These are phyloP conservation scores for Holothuria leucospilota DNA, from an alignment of 53 echinoderm and acorn worm species.

Conservation along the genomic window DNA sequence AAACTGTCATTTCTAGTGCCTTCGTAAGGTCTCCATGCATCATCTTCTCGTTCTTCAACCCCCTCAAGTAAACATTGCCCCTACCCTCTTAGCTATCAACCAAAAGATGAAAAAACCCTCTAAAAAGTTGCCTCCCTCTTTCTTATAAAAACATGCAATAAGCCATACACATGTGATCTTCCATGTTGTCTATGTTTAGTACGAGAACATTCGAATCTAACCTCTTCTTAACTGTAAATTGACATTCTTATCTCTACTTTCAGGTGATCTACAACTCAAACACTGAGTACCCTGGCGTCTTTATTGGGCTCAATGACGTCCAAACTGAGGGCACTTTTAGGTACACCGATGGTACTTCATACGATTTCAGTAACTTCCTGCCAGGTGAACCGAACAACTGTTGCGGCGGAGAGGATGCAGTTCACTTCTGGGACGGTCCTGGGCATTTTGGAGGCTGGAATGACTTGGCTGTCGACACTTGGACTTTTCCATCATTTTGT, in stretches of 20 bases:
- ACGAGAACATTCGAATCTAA: no score
- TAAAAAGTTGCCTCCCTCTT: no score
- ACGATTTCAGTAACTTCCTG: background rate
- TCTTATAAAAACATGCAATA: no score
- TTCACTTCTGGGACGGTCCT: background rate
- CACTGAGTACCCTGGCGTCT: background rate
- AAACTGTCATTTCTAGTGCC: no score
- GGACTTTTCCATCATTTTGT: constrained; percentile 8
- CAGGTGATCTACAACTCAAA: background rate
- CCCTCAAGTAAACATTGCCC: no score
- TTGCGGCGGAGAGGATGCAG: constrained; percentile 15
- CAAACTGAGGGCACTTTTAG: background rate
- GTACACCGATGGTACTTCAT: background rate
- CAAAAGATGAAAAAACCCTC: no score
- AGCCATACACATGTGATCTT: no score
- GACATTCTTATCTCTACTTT: background rate
- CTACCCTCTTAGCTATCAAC: no score
- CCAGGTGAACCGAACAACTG: constrained; percentile 9
- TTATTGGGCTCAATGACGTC: constrained; percentile 8
- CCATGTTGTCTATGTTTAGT: no score
- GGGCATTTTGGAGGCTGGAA: constrained; percentile 9
- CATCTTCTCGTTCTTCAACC: no score
- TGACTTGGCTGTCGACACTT: background rate
- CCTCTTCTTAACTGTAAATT: no score
- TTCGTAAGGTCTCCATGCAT: no score